Base-by-base conservation (phyloP, 2,888 invertebrate species). In the Serripes groenlandicus region DNA sequence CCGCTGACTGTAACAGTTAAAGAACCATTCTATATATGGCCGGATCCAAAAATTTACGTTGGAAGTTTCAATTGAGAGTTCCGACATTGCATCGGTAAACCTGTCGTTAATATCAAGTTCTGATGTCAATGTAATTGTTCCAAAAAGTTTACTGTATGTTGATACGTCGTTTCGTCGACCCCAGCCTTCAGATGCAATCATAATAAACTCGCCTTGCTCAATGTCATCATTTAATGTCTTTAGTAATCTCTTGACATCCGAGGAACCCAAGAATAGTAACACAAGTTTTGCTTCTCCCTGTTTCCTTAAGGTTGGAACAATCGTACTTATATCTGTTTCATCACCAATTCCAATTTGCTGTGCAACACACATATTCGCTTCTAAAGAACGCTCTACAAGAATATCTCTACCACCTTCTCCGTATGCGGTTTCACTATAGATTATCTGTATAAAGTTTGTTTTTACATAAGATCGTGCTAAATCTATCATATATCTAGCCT, bases 1-100 rank as follows among this genome's bases (percentile, higher is more conserved):
- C 85, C 87, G 86, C 42, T 88, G 62, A 34, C 80, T 84, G 58
- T 86, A 86, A 71, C 90, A 90, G 11, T 75, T 60, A 60, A 83
- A 83, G 21, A 72, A 66, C 1, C 34, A 37, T 58, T 90, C 86
- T 64, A 87, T 78, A 58, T 86, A 88, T 11, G 64, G 54, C 21
- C 75, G 30, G 11, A 86, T 74, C 87, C 88, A 89, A 3, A 86
- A 74, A 37, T 88, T 80, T 0, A n/a, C 42, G 32, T 75, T 54
- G 5, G 30, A 9, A 3, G 28, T 35, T 18, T 75, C 60, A 4
- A 83, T 79, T 0, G 35, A 32, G 5, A 86, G 62, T 4, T 54
- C 26, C 35, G 76, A 77, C 35, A 86, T 42, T 54, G 78, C 79
- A 30, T 81, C 72, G 15, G 54, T 74, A 26, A 83, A 84, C 18